Base-by-base conservation (phyloP, 1,140 invertebrate species). In the Akabosia matsudoensis region DNA sequence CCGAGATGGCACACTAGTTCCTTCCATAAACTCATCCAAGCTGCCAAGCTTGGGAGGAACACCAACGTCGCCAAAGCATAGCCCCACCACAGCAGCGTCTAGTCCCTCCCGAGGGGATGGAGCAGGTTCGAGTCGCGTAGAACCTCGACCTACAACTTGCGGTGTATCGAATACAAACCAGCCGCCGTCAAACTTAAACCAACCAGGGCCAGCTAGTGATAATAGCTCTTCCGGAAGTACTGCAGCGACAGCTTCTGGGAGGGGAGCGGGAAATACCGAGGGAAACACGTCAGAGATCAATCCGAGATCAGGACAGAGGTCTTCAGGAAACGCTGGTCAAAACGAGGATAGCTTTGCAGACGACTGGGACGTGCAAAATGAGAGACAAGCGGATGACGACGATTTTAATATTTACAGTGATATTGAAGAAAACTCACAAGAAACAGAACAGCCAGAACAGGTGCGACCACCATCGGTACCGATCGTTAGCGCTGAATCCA, bases 1-100 rank as follows among this genome's bases (percentile, higher is more conserved):
- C 26, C 34, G 80, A 22, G 80, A 81, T 70, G 80, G 80, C n/a
- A 76, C 76, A 10, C 67, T 81, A 26, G 70, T 81, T 1, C 80
- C 80, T 14, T 81, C 80, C 0, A 73, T 80, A 13, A 37, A 56
- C 0, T 67, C 61, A 10, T 4, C 61, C 3, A 67, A 67, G 28
- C 61, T 67, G 28, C 61, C 61, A n/a, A n/a, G n/a, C n/a, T n/a
- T 31, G 61, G 7, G 13, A 31, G 3, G 10, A 30, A 24, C n/a
- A 67, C 61, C 2, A 67, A 2, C 7, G 26, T 67, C 24, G 22
- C 30, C 3, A 28, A 67, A 31, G 61, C 31, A 24, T 67, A 61
- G 37, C 37, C 37, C 37, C n/a, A 61, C 54, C 13, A 61, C 3
- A 4, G 31, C 61, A 10, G 28, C 30, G n/a, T 30, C 61, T 14